Conservation (phyloP, 2,888 invertebrate species). For the Cheilosia urbana region DNA sequence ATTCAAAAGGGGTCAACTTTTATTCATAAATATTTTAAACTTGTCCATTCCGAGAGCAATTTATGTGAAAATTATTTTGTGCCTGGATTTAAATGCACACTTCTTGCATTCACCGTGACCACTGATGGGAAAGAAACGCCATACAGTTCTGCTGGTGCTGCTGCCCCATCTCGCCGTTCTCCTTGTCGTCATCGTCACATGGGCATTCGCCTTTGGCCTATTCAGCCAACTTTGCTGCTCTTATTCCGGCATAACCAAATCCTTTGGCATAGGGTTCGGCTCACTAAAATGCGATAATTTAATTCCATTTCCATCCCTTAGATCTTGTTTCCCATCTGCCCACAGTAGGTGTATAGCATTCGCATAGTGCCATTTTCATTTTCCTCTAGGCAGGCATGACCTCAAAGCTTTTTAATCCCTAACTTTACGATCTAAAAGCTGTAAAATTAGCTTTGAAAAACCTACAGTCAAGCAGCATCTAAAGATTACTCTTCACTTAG, state of each 20-base stretch:
- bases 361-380: conserved; percentile 64
- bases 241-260: conserved; percentile 27
- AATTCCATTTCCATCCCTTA: conserved; percentile 60
- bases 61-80: conserved; percentile 70
- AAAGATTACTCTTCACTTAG: conserved; percentile 67
- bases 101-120: conserved; percentile 65
- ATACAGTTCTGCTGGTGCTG: neutral
- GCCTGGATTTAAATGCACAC: conserved; percentile 57
- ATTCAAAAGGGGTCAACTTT: conserved; percentile 74
- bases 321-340: conserved; percentile 49
- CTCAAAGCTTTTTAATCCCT: conserved; percentile 72
- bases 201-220: conserved; percentile 29
- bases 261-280: conserved; percentile 20
- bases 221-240: conserved; percentile 27
- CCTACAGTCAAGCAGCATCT: conserved; percentile 69
- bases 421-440: conserved; percentile 75
- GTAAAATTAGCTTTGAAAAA: conserved; percentile 75
- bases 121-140: conserved; percentile 47
- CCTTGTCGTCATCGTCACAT: neutral
- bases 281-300: conserved; percentile 66
- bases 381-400: conserved; percentile 57
- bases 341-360: neutral
- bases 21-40: conserved; percentile 75
- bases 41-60: conserved; percentile 64
- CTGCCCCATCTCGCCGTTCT: neutral